Evolutionary conservation across 2,797 vertebrate species (phyloP).

Genomic region (Semaprochilodus insignis): DNA sequence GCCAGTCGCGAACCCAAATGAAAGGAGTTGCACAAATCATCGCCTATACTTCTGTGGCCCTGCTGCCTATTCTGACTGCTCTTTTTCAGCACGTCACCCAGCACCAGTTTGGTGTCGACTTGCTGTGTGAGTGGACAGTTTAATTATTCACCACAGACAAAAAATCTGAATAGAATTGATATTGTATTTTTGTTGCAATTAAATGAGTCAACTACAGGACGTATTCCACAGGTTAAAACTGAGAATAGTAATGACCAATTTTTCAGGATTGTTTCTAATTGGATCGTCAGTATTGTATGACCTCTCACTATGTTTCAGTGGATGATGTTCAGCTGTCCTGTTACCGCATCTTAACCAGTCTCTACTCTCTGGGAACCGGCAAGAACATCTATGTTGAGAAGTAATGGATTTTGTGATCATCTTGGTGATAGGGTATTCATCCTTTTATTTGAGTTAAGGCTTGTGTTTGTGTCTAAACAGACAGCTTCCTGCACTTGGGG

Average conservation of each 20-base stretch:
- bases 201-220: neutral
- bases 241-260: neutral
- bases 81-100: constrained; percentile 93
- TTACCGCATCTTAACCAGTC: constrained; percentile 91
- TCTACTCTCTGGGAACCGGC: constrained; percentile 92
- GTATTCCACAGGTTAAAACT: neutral
- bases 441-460: neutral
- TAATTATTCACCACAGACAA: neutral
- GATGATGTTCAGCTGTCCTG: constrained; percentile 95
- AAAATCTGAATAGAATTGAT: neutral
- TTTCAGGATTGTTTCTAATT: neutral
- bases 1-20: constrained; percentile 95
- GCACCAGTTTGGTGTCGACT: constrained; percentile 87
- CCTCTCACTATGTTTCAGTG: constrained; percentile 79
- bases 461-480: constrained; percentile 68
- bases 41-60: constrained; percentile 92
- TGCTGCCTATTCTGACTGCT: constrained; percentile 92
- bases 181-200: neutral
- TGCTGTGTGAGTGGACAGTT: constrained; percentile 85
- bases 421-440: neutral
- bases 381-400: constrained; percentile 97
- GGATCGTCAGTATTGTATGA: constrained; percentile 3
- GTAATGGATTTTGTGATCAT: constrained; percentile 69
- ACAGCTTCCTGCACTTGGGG: constrained; percentile 93
- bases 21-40: constrained; percentile 96